Evolutionary conservation across 2,797 vertebrate species (phyloP).

Genomic region (Schizopygopsis malacanthus): DNA sequence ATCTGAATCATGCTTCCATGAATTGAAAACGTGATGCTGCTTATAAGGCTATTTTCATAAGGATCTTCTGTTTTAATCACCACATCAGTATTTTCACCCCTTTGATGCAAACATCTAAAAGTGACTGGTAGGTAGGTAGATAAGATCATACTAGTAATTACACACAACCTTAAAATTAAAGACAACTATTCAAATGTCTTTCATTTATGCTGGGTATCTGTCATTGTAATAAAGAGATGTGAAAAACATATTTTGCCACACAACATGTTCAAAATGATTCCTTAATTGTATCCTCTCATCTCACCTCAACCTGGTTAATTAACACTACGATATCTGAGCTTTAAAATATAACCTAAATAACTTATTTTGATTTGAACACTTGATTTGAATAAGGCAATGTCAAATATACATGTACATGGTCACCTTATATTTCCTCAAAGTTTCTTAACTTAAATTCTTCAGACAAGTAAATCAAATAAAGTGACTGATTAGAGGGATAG

Average conservation of each 20-base stretch:
- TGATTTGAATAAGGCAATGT: background rate
- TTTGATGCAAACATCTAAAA: constrained; percentile 78
- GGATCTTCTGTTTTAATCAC: constrained; percentile 57
- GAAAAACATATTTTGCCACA: constrained; percentile 64
- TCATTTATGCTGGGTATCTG: constrained; percentile 57
- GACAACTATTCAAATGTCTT: constrained; percentile 72
- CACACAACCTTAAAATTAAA: constrained; percentile 80
- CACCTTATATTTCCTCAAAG: background rate
- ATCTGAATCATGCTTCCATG: background rate
- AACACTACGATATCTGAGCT: constrained; percentile 60
- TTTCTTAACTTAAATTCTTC: background rate
- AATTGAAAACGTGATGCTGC: background rate
- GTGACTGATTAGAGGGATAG: background rate
- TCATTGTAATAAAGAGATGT: constrained; percentile 39
- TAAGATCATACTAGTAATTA: constrained; percentile 72
- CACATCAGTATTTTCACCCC: constrained; percentile 62
- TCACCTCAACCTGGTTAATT: constrained; percentile 60
- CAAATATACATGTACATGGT: background rate
- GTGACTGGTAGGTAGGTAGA: constrained; percentile 65
- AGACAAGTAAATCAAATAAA: background rate
- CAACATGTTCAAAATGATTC: constrained; percentile 44
- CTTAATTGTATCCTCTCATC: constrained; percentile 56
- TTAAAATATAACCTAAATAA: constrained; percentile 48
- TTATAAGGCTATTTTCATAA: constrained; percentile 8
- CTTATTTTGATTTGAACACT: background rate